phyloP scores from a whole-genome alignment of 2,797 vertebrate species.

The Melanogrammus aeglefinus region DNA sequence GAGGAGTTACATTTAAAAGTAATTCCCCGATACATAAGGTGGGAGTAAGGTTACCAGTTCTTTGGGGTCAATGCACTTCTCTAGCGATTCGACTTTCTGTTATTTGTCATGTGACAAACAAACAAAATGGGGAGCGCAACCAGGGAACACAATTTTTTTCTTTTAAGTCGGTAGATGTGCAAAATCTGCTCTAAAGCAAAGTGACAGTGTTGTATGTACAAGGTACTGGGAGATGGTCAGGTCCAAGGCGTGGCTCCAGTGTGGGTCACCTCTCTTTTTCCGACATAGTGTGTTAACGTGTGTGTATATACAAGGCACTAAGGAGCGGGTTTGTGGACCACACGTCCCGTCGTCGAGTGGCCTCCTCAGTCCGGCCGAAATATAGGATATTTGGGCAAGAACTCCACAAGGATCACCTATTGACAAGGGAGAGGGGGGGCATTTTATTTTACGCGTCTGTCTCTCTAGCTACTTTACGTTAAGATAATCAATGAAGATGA shows the following conservation, averaged over 20 bases:
- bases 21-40: conserved; percentile 48
- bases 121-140: conserved; percentile 80
- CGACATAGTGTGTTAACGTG: conserved; percentile 61
- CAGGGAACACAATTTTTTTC: conserved; percentile 73
- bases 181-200: conserved; percentile 96
- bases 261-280: conserved; percentile 83
- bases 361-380: conserved; percentile 95
- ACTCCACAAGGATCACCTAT: conserved; percentile 99
- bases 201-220: conserved; percentile 85
- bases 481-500: not conserved
- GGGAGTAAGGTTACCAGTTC: conserved; percentile 57
- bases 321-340: conserved; percentile 89
- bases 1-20: conserved; percentile 78
- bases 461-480: too few relatives aligned
- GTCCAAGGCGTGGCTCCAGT: conserved; percentile 70
- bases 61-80: conserved; percentile 81
- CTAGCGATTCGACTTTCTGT: conserved; percentile 69
- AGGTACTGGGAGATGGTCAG: conserved; percentile 70
- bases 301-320: conserved; percentile 92
- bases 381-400: conserved; percentile 99
- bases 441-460: not conserved
- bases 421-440: conserved; percentile 42
- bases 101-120: conserved; percentile 48
- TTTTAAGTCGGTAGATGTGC: conserved; percentile 86
- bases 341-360: conserved; percentile 66